phyloP scores from a whole-genome alignment of 2,888 invertebrate species.

The Erebia ligea region DNA sequence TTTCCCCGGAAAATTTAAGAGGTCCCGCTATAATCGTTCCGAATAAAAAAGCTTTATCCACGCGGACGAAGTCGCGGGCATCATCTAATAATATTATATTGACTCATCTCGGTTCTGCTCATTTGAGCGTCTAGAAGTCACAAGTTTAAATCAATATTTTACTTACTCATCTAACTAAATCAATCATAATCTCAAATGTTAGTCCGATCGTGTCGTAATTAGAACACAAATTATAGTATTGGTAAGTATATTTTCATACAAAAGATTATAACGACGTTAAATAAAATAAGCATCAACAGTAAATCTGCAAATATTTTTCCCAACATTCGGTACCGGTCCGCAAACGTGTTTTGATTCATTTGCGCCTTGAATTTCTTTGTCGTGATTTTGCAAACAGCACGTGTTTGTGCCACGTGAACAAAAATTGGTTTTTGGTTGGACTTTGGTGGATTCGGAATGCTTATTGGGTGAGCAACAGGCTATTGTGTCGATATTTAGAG shows the following conservation, averaged over 20 bases:
- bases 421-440: conserved; percentile 6
- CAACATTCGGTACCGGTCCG: conserved; percentile 32
- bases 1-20: no score
- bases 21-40: not conserved
- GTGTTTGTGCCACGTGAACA: conserved; percentile 35
- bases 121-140: no score
- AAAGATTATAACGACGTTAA: conserved; percentile 32
- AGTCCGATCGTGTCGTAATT: not conserved
- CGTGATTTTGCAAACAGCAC: conserved; percentile 18
- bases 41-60: not conserved
- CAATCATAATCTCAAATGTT: no score
- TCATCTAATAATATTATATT: not conserved
- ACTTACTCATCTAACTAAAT: no score
- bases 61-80: no score
- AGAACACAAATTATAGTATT: not conserved
- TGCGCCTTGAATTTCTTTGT: conserved; percentile 25
- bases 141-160: no score
- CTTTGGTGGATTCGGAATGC: conserved; percentile 5
- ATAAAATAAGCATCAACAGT: conserved; percentile 69
- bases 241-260: not conserved
- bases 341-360: conserved; percentile 11
- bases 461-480: conserved; percentile 3
- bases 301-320: conserved; percentile 61
- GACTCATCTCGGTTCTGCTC: no score
- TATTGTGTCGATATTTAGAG: conserved; percentile 15